Conservation (phyloP, 1,140 invertebrate species). For the Drosophila quadrilineata region DNA sequence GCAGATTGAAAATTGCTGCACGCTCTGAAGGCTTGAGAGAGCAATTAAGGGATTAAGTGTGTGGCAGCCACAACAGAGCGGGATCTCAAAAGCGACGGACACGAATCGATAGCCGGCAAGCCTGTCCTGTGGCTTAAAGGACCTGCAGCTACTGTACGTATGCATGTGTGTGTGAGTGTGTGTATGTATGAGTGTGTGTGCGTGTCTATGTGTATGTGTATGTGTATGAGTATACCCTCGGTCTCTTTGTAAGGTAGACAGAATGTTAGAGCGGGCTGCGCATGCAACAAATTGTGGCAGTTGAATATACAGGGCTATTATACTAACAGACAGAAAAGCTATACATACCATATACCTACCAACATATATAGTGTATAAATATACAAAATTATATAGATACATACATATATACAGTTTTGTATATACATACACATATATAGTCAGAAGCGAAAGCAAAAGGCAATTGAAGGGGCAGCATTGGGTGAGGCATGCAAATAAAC, state of each 20-base stretch:
- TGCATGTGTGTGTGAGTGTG: too few species aligned
- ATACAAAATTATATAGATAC: too few species aligned
- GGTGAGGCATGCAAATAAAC: constrained; percentile 80
- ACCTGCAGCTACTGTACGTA: too few species aligned
- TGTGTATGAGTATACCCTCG: constrained; percentile 38
- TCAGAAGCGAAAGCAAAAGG: background rate
- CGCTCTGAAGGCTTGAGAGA: constrained; percentile 13
- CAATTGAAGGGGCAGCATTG: constrained; percentile 31
- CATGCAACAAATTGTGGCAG: constrained; percentile 26
- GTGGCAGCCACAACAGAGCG: background rate
- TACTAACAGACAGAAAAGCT: constrained; percentile 12
- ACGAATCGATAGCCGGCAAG: background rate
- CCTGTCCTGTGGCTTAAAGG: constrained; percentile 22
- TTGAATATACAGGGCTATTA: constrained; percentile 22
- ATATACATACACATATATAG: background rate
- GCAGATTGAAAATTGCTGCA: background rate
- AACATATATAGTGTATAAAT: background rate
- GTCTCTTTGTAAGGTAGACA: constrained; percentile 33
- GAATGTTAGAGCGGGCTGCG: constrained; percentile 41
- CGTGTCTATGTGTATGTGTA: constrained; percentile 31
- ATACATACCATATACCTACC: background rate
- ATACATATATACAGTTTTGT: too few species aligned
- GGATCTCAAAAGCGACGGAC: background rate
- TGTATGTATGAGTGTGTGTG: background rate
- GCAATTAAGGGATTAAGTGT: constrained; percentile 34